A percentile compares a stretch with the other conserved stretches of the same genome.
Conservation (phyloP, 2,888 invertebrate genomes). For the Liopterus haemorrhoidalis region DNA sequence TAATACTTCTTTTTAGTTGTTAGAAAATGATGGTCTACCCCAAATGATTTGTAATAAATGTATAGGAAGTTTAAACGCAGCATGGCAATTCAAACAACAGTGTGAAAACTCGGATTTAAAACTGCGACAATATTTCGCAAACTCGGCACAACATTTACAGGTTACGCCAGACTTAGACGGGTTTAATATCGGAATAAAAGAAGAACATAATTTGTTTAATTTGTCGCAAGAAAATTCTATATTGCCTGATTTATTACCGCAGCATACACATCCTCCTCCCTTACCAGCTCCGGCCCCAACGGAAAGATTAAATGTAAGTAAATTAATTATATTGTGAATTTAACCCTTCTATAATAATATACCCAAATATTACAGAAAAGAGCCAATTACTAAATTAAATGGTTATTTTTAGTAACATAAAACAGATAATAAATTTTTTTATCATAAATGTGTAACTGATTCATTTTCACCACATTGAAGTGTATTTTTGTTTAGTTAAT, state of each 20-base stretch:
- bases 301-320: slow-evolving; percentile 15
- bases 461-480: not conserved
- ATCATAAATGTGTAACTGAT: no score
- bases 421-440: no score
- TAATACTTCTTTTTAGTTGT: slow-evolving; percentile 31
- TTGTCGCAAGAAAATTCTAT: slow-evolving; percentile 19
- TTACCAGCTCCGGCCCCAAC: slow-evolving; percentile 5
- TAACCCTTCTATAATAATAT: no score
- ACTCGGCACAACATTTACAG: slow-evolving; percentile 31
- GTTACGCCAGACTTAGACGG: slow-evolving; percentile 29
- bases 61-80: slow-evolving; percentile 35
- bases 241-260: slow-evolving; percentile 16
- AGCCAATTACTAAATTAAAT: no score
- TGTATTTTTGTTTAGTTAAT: slow-evolving; percentile 5
- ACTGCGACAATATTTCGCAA: slow-evolving; percentile 35
- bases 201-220: slow-evolving; percentile 27
- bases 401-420: no score
- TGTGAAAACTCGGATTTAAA: slow-evolving; percentile 37
- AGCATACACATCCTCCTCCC: slow-evolving; percentile 9
- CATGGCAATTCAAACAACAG: slow-evolving; percentile 38
- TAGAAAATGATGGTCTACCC: slow-evolving; percentile 37
- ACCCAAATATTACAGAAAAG: no score
- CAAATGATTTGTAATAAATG: slow-evolving; percentile 36
- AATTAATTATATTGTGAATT: no score
- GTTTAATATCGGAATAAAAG: slow-evolving; percentile 28